Evolutionary conservation across 2,797 vertebrate species (phyloP), one percentile per base, ranked within the genome.

Genomic region (Enteromius thamalakanensis): DNA sequence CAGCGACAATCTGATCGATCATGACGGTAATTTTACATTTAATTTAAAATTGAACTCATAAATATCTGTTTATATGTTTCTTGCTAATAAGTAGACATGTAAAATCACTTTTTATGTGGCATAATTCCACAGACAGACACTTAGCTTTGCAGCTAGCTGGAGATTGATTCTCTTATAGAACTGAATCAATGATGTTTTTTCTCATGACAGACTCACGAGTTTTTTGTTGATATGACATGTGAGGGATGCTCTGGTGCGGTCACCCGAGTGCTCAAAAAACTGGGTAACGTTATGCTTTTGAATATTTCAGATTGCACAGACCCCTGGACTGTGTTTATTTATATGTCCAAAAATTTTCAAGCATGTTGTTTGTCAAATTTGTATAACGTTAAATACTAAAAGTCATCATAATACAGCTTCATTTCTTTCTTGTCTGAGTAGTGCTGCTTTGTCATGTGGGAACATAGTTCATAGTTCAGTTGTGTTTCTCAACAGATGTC

Each of bases 221-320:
- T 99, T 88, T 96, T 94, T 1, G 98, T 99, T 87, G 96, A 95
- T 75, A 99, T 99, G 98, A 98, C 96, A 15, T 99, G 98, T 34
- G 96, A 96, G 81, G 97, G 98, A 77, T 99, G 98, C 29, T 97
- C 96, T 6, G 96, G 95, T 0, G 97, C 97, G 0, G 96, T 98
- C 3, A 95, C 94, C 64, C 95, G 96, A 12, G 92, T 99, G 74
- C 97, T 99, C 87, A 95, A 91, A 77, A 98, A 95, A 87, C 92
- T 97, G 85, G 96, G 92, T 93, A 42, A 42, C 40, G 8, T 42
- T 42, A 34, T 0, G 67, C 9, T 55, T 60, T 26, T 49, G 0
- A 26, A 15, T n/a, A 26, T 62, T 51, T 53, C 11, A 12, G 2
- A 34, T 15, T 51, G 23, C 15, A 55, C 1, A 37, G 21, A 47